These are phyloP conservation scores for Galagoides demidoff DNA, from an alignment of 2,797 vertebrate genomes.

Conservation along the genomic window DNA sequence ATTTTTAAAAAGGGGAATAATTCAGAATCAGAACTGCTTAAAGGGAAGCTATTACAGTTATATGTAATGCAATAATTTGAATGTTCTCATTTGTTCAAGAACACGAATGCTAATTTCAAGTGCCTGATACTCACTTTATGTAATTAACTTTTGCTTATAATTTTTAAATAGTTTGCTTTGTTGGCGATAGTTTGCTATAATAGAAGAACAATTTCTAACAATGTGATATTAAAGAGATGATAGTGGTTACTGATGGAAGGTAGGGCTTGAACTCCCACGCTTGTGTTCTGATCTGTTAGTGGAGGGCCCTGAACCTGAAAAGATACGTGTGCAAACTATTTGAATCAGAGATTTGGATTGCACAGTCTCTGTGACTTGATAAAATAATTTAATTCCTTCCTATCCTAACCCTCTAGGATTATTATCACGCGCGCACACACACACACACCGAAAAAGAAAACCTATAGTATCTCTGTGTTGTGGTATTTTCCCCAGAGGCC, in stretches of 20 bases:
- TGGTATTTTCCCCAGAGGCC: not conserved
- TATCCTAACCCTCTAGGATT: not conserved
- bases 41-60: slow-evolving; percentile 48
- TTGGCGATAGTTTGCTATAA: slow-evolving; percentile 61
- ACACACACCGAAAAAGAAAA: not conserved
- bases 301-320: not conserved
- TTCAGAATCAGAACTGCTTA: slow-evolving; percentile 66
- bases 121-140: slow-evolving; percentile 61
- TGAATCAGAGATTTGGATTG: not conserved
- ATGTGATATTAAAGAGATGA: slow-evolving; percentile 69
- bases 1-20: slow-evolving; percentile 31
- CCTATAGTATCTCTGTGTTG: not conserved
- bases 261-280: not conserved
- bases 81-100: slow-evolving; percentile 71
- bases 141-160: slow-evolving; percentile 76
- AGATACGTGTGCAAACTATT: not conserved
- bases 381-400: slow-evolving; percentile 40
- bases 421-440: too few relatives aligned
- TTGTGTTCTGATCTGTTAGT: not conserved
- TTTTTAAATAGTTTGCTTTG: slow-evolving; percentile 76
- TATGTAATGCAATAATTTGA: slow-evolving; percentile 58
- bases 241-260: slow-evolving; percentile 38
- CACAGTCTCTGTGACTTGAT: not conserved
- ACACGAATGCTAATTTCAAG: slow-evolving; percentile 73
- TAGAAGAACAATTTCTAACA: slow-evolving; percentile 62